Conservation (phyloP, 1,140 invertebrate genomes). For the Calliphora vicina region DNA sequence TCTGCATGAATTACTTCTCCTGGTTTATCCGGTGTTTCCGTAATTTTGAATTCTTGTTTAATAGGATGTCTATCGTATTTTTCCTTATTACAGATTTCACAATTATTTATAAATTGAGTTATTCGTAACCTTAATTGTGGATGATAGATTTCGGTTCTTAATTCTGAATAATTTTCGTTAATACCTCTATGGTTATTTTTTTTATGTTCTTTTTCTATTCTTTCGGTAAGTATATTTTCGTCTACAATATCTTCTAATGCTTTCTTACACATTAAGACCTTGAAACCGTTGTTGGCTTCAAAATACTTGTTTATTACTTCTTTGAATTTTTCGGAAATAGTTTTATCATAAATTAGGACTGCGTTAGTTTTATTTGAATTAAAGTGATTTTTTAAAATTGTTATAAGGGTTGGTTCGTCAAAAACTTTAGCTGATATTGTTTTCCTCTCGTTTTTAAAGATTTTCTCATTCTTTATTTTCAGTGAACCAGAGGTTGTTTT, state of each 20-base stretch:
- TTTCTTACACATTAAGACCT: background rate
- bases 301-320: background rate
- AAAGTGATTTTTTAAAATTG: background rate
- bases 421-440: background rate
- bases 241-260: background rate
- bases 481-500: background rate
- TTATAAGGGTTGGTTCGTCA: background rate
- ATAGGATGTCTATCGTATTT: conserved; percentile 30
- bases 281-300: background rate
- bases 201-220: conserved; percentile 26
- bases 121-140: conserved; percentile 27
- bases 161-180: conserved; percentile 15
- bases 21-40: conserved; percentile 21
- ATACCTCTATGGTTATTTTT: conserved; percentile 37
- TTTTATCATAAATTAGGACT: background rate
- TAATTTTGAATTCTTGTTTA: conserved; percentile 18
- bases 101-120: conserved; percentile 30
- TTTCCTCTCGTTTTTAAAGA: background rate
- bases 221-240: background rate
- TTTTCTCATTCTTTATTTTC: background rate
- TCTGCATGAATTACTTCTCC: conserved; percentile 32
- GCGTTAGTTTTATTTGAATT: background rate
- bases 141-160: conserved; percentile 29
- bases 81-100: conserved; percentile 20
- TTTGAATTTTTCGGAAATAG: background rate